These are phyloP conservation scores for Phylloscopus whistleri DNA, from an alignment of 2,113 vertebrate species.

Conservation along the genomic window DNA sequence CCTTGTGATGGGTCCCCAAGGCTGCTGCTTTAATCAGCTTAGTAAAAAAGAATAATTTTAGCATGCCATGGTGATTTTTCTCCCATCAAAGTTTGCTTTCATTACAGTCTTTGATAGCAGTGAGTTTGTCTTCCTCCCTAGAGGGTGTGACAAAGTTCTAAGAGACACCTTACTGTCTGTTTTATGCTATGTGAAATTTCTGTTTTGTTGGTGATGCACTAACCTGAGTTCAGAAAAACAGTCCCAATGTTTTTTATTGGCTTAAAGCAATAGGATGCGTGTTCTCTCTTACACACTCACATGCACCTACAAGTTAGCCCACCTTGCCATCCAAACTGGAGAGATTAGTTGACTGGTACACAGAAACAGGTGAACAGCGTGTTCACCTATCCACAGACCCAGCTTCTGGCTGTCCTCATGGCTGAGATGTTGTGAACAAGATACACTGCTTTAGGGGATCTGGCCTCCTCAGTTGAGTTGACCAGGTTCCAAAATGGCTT, in stretches of 20 bases:
- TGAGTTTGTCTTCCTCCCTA: conserved; percentile 23
- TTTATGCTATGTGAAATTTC: background rate
- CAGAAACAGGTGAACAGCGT: background rate
- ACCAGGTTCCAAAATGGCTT: background rate
- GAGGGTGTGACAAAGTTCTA: background rate
- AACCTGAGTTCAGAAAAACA: background rate
- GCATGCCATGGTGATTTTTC: conserved; percentile 19
- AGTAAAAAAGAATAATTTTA: background rate
- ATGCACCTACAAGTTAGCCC: background rate
- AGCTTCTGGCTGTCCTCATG: background rate
- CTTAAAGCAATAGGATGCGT: background rate
- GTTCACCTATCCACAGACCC: background rate
- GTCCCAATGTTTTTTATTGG: background rate
- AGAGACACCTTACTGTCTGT: conserved; percentile 12
- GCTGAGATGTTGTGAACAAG: background rate
- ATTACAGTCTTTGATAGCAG: conserved; percentile 37
- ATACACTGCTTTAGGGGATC: background rate
- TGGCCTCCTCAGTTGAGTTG: background rate
- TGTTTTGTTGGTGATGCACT: background rate
- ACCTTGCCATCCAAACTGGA: background rate
- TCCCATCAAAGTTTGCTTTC: conserved; percentile 32
- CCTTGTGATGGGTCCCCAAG: background rate
- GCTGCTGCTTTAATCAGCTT: background rate
- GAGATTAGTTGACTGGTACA: background rate
- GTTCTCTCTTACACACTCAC: background rate